Evolutionary conservation across 2,888 invertebrate species (phyloP), one percentile per base, ranked within the genome.

Genomic region (Drosophila macrospina): DNA sequence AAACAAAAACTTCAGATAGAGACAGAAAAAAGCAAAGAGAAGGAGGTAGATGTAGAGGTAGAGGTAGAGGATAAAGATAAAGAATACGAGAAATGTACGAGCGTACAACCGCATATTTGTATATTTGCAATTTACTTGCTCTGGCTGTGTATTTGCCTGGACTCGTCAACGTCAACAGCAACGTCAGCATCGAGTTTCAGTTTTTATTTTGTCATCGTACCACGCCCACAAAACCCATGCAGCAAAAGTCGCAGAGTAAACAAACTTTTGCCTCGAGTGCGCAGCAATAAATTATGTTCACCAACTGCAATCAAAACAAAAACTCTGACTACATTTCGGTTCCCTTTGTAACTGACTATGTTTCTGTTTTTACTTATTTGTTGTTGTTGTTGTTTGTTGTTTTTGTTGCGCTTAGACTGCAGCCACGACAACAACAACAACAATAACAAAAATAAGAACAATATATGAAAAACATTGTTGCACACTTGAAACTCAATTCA

Each of bases 401-500:
- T 44, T 30, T 28, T 44, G n/a, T 47, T 45, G 30, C 20, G 55
- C 36, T 69, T 62, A 32, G 60, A 74, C 30, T 52, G 7, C 28
- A 28, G 5, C 28, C 26, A 4, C 5, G 4, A 7, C 6, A 3
- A 26, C 26, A 26, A 51, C 61, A 51, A 39, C 55, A 26, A 11
- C 16, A 59, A 57, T 16, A 61, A 51, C 48, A 47, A 45, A 13
- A 34, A 20, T 1, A 11, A 4, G 28, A 26, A 15, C 37, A 39
- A 24, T 16, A 56, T 51, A 44, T 56, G 56, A 32, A 62, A 57
- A 69, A 65, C 63, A 75, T 69, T 84, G 74, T 54, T 64, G 69
- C 81, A 52, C 72, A 78, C 84, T 83, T 77, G 81, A 83, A 74
- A 81, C 77, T 81, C 77, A 79, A 83, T 83, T 84, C 70, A 72